Conservation (phyloP, 2,113 vertebrate genomes). For the Machaerirhynchus nigripectus region DNA sequence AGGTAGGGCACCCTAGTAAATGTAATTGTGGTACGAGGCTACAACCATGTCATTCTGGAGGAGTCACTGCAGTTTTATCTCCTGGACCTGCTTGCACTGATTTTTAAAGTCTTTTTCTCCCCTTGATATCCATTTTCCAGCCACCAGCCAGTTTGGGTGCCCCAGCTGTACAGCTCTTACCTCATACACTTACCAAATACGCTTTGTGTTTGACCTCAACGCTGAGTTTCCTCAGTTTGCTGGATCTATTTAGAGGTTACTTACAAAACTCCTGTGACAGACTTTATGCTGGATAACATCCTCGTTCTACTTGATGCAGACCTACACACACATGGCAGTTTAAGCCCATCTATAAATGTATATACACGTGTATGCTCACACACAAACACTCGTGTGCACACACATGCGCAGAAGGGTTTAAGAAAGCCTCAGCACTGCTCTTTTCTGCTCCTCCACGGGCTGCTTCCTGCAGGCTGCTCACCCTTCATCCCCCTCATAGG, state of each 20-base stretch:
- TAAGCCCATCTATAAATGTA: accelerated
- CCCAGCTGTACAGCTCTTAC: background rate
- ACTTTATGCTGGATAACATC: background rate
- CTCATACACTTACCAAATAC: background rate
- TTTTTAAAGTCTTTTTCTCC: background rate
- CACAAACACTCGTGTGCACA: background rate
- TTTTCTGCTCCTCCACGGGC: background rate
- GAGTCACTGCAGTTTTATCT: background rate
- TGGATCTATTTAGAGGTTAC: background rate
- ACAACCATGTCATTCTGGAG: background rate
- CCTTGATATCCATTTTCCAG: background rate
- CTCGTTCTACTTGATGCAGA: background rate
- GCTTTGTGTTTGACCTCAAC: background rate
- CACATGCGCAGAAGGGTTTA: accelerated
- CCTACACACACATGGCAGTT: accelerated
- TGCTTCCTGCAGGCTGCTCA: background rate
- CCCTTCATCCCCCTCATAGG: background rate
- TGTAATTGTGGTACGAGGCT: background rate
- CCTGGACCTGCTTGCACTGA: background rate
- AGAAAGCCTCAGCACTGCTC: background rate
- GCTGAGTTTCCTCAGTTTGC: background rate
- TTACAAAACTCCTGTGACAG: background rate
- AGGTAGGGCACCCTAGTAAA: background rate
- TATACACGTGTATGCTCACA: accelerated
- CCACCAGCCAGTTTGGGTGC: background rate